Evolutionary conservation across 2,113 vertebrate genomes (phyloP).

Genomic region (Saccopteryx leptura): DNA sequence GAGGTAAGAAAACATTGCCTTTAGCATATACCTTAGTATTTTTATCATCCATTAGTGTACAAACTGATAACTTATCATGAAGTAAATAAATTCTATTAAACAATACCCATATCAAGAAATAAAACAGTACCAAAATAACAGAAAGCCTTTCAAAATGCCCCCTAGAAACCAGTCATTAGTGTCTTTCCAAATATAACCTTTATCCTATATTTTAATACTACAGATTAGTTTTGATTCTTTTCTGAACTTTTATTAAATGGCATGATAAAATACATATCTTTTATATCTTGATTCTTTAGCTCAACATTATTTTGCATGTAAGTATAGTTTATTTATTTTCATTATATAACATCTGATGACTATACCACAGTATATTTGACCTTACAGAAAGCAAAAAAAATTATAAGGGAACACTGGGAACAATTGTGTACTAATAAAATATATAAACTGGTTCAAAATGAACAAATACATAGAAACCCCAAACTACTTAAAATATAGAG

Average conservation of each 20-base stretch:
- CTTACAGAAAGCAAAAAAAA: neutral
- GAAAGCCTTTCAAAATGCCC: neutral
- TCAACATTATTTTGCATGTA: constrained; percentile 37
- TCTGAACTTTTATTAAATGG: neutral
- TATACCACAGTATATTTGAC: neutral
- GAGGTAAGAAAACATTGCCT: neutral
- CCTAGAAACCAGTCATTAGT: neutral
- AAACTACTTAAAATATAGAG: neutral
- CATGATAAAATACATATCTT: neutral
- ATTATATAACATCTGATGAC: constrained; percentile 23
- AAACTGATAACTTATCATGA: neutral
- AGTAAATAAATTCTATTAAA: constrained; percentile 29
- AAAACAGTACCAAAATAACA: neutral
- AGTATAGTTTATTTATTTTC: neutral
- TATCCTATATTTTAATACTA: neutral
- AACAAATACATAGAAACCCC: neutral
- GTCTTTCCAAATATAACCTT: neutral
- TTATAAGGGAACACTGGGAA: neutral
- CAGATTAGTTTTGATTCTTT: neutral
- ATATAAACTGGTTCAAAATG: neutral
- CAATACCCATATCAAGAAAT: constrained; percentile 16
- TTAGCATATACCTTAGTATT: neutral
- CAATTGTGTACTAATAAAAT: neutral
- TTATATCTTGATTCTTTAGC: constrained; percentile 9
- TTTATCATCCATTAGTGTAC: neutral